Evolutionary conservation across 2,113 vertebrate species (phyloP).

Genomic region (sheep (Ovis aries)): ARS-UI_Ramb_v3.0 NC_056054.1:91448001-91448500

Average conservation of each 20-base stretch:
- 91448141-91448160: background rate
- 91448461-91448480: background rate
- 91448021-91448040: background rate
- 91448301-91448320: background rate
- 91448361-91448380: background rate
- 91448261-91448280: slow-evolving; percentile 12
- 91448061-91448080: background rate
- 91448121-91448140: background rate
- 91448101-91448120: background rate
- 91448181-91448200: background rate
- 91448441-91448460: background rate
- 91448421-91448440: background rate
- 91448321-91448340: background rate
- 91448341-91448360: background rate
- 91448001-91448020: background rate
- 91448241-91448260: slow-evolving; percentile 17
- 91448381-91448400: background rate
- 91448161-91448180: background rate
- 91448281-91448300: background rate
- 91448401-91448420: background rate
- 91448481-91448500: background rate
- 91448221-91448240: background rate
- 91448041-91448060: background rate
- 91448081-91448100: background rate
- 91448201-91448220: background rate